Evolutionary conservation across 2,888 invertebrate species (phyloP).

Genomic region (Synergus gifuensis): DNA sequence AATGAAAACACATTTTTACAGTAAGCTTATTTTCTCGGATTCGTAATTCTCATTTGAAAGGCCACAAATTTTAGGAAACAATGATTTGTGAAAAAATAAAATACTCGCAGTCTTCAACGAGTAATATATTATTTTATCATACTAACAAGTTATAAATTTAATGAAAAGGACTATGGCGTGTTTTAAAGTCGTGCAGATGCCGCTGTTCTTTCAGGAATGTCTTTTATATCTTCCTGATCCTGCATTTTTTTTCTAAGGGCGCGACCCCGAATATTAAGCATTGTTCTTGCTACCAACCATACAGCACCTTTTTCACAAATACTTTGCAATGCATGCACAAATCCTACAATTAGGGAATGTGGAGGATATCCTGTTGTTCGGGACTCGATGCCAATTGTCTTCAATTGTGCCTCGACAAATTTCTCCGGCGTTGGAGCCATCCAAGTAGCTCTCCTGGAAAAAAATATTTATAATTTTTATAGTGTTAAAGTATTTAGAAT

Average conservation of each 20-base stretch:
- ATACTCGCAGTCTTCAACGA: not conserved
- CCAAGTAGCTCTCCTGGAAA: constrained; percentile 80
- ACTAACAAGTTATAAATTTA: constrained; percentile 47
- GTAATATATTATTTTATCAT: not conserved
- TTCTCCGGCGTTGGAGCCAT: constrained; percentile 87
- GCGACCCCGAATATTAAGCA: constrained; percentile 83
- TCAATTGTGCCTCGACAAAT: constrained; percentile 86
- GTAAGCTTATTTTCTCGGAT: not conserved
- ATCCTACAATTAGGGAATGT: constrained; percentile 81
- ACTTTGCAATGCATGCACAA: constrained; percentile 78
- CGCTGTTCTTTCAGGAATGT: constrained; percentile 52
- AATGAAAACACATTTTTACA: not conserved
- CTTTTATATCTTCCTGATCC: constrained; percentile 47
- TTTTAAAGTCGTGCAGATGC: constrained; percentile 46
- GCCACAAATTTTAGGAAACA: not conserved
- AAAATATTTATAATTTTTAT: constrained; percentile 11
- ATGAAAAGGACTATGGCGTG: constrained; percentile 45
- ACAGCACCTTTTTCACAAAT: constrained; percentile 80
- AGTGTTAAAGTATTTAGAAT: not conserved
- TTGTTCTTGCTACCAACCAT: constrained; percentile 83
- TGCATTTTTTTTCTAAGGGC: constrained; percentile 79
- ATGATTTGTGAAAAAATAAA: not conserved
- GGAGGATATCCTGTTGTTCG: constrained; percentile 89
- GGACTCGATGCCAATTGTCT: constrained; percentile 84
- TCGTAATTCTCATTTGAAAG: not conserved